Base-by-base conservation (phyloP, 2,797 vertebrate species). In the Oreortyx pictus region DNA sequence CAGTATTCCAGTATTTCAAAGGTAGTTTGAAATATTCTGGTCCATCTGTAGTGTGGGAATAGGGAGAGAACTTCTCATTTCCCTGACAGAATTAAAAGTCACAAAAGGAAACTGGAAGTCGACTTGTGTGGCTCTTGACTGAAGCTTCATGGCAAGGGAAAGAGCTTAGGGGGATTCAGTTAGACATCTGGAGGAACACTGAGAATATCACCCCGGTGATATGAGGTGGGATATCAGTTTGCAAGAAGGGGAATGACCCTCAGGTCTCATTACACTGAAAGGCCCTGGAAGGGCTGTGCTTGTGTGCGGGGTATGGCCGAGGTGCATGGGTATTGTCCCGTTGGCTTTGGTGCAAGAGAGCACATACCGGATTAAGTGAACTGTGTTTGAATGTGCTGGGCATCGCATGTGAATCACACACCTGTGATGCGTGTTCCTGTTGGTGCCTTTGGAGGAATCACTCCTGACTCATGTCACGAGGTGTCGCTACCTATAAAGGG, bases 121-220 rank as follows among this genome's bases (percentile, higher is more conserved):
- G 85, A 44, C 47, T 84, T 64, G 81, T 76, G 62, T 88, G 84
- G 71, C 61, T 86, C 88, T 88, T 15, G 6, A 22, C 13, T 29
- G 47, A 67, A 88, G 67, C 39, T 47, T 87, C 62, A 82, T 4
- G n/a, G 74, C 67, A 71, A 67, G 23, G 57, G 84, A 52, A 88
- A 82, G 79, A 83, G 74, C 56, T 92, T 79, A 64, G 47, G 43
- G 73, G 33, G 33, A 37, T 88, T 94, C 61, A 68, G 77, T 68
- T 67, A 65, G 41, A 24, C 9, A 0, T 84, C 91, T 94, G 84
- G 81, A 65, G 88, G 73, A 92, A 85, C 71, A 86, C 86, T 80
- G 79, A 82, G 88, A 46, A 61, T 39, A 39, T 79, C 71, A 70
- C 57, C 81, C 41, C 50, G 39, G 41, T 39, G 82, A 54, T 67